Percentiles rank a stretch among this genome's conserved stretches.
Conservation (phyloP, 2,797 vertebrate species). For the Bucorvus abyssinicus region DNA sequence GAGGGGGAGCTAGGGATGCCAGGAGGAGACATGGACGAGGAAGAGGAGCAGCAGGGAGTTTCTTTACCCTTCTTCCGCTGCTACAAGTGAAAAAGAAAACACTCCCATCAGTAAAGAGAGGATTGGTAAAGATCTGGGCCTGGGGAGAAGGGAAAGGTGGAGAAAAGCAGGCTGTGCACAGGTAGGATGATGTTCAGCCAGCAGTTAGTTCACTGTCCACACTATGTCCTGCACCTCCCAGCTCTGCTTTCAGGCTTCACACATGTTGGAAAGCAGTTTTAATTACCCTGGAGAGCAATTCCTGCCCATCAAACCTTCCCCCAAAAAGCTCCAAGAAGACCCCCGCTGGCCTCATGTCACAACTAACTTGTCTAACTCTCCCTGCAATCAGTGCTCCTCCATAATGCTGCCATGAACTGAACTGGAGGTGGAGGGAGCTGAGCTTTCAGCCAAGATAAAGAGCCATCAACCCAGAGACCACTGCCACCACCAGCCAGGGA, state of each 20-base stretch:
- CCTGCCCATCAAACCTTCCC: background rate
- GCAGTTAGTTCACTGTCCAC: background rate
- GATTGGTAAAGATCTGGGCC: background rate
- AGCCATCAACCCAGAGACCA: background rate
- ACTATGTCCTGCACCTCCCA: background rate
- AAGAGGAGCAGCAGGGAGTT: slow-evolving; percentile 72
- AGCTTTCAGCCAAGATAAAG: background rate
- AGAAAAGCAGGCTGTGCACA: background rate
- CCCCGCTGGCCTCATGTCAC: background rate
- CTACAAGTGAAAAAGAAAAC: slow-evolving; percentile 36
- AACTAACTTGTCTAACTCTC: background rate
- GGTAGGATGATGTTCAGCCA: background rate
- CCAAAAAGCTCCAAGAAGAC: background rate
- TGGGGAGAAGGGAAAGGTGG: background rate
- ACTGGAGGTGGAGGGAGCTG: background rate
- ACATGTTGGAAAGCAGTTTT: background rate
- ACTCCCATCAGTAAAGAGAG: background rate
- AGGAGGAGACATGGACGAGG: slow-evolving; percentile 65
- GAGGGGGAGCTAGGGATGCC: slow-evolving; percentile 76
- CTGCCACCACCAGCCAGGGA: background rate
- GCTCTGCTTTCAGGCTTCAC: background rate
- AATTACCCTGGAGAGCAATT: background rate
- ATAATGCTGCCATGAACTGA: background rate
- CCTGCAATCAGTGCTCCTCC: background rate
- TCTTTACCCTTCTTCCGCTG: slow-evolving; percentile 93